Base-by-base conservation (phyloP, 2,797 vertebrate genomes). In the Arnoldichthys spilopterus region DNA sequence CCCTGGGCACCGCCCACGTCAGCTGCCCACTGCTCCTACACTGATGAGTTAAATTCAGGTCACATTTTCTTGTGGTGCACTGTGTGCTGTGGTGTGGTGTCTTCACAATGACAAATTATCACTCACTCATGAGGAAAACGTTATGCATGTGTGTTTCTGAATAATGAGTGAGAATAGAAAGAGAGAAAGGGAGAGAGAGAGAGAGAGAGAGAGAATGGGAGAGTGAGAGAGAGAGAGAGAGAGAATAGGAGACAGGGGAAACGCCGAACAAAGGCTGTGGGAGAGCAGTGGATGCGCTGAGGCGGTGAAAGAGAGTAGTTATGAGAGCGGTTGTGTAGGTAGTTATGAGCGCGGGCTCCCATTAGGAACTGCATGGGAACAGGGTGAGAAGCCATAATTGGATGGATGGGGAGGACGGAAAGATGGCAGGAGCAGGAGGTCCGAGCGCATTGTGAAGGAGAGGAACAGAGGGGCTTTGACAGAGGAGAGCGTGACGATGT, bases 401-500 rank as follows among this genome's bases (percentile, higher is more conserved):
- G 87, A 88, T 80, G 85, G 83, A 85, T 88, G 84, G 88, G 84
- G 80, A 74, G 12, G 26, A 86, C 87, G 81, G 88, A 91, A 90
- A 91, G 89, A 91, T 89, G 85, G 87, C n/a, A 88, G 84, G 85
- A 88, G 90, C 88, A 86, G 78, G 87, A 74, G 75, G 87, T 86
- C 79, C 81, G 85, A 84, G 78, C 87, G 81, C 88, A 88, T 84
- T 84, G 87, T 87, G 82, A 82, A 87, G 90, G 88, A 88, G 86
- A 85, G 85, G 91, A 70, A 93, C 90, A 92, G 87, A 87, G 83
- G 84, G 85, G 86, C 87, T 87, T 91, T 91, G 86, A 91, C 72
- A n/a, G 67, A 76, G 83, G 81, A 83, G 84, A 86, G 87, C 81
- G 80, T 88, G 87, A 89, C 77, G 56, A 53, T 54, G 83, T 90